Evolutionary conservation across 2,113 vertebrate genomes (phyloP).

Genomic region (Dromaius novaehollandiae): DNA sequence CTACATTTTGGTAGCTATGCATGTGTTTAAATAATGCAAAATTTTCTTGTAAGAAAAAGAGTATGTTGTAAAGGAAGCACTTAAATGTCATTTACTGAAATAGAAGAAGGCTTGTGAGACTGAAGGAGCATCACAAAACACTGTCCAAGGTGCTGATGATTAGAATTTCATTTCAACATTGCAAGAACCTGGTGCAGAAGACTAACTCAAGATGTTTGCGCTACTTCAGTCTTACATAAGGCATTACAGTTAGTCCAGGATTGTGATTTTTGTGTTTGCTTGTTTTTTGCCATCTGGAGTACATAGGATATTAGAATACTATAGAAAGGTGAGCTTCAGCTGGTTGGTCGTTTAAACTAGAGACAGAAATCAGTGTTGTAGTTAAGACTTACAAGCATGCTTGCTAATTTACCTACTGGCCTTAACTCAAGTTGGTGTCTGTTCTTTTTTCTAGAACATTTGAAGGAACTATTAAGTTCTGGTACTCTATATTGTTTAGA

Average conservation of each 20-base stretch:
- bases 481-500: background rate
- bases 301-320: background rate
- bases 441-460: background rate
- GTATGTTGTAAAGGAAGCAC: background rate
- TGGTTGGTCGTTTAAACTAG: background rate
- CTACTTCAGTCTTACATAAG: background rate
- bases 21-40: background rate
- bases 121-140: accelerated
- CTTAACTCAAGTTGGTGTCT: background rate
- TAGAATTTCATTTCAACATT: accelerated
- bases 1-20: background rate
- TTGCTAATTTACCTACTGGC: background rate
- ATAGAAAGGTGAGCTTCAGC: background rate
- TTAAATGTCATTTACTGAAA: background rate
- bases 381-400: background rate
- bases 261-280: background rate
- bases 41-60: background rate
- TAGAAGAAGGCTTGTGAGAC: accelerated
- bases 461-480: background rate
- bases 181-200: accelerated
- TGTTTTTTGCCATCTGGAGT: background rate
- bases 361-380: background rate
- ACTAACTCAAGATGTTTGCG: accelerated
- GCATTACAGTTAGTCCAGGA: background rate
- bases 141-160: slow-evolving; percentile 50